Base-by-base conservation (phyloP, 2,888 invertebrate species). In the Cordylochernes scorpioides region DNA sequence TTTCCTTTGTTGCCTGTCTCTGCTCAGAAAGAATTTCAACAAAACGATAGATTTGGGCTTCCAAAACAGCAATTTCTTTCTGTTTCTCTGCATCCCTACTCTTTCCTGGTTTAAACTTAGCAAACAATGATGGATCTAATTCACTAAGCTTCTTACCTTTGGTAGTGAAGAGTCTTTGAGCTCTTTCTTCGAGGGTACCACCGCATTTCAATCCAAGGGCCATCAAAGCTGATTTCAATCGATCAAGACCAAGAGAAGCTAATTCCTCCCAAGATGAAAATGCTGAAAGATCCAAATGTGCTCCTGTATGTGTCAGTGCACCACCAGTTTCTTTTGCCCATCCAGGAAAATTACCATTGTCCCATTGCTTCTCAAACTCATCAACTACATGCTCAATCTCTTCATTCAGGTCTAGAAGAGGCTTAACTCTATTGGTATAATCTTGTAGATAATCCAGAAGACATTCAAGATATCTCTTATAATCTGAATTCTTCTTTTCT, bases 121-220 rank as follows among this genome's bases (percentile, higher is more conserved):
- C 84, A 49, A 88, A 69, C 30, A 94, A 58, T 12, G 75, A 68
- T 16, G 82, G 77, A 53, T 91, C 88, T 25, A 94, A 54, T 7
- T 86, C 77, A 29, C 73, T 78, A 48, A 84, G 69, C 24, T 49
- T 51, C 43, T 60, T 60, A 0, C 91, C 91, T 56, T 97, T 97
- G 0, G 86, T 94, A 35, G 73, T 72, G 51, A 88, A 97, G 38
- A 99, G 60, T 38, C 97, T 64, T 50, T 91, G 82, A 1, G 97
- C 97, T 44, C 97, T 63, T 55, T 99, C 91, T 57, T 94, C 88
- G 29, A 97, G 57, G 4, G 94, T 94, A 2, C 91, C 97, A 32
- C 97, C 97, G 57, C 97, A 97, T 55, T 99, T 99, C 2, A 99
- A 60, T 0, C 86, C 84, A 12, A 97, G 59, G 4, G 94, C 94